Percentiles rank a stretch among this genome's conserved stretches.
phyloP scores from a whole-genome alignment of 2,797 vertebrate species.

The Anguilla pacifica region DNA sequence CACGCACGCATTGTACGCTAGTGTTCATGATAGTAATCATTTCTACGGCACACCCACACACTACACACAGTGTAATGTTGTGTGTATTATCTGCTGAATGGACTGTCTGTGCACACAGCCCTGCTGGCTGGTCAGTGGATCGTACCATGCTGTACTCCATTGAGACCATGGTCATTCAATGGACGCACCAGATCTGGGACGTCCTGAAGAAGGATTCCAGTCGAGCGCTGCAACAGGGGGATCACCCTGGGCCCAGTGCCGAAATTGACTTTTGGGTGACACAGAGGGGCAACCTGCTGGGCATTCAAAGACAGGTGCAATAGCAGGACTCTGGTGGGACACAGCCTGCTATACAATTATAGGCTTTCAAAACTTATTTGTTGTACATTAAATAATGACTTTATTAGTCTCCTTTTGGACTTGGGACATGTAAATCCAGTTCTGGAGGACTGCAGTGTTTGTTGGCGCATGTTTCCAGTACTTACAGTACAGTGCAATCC shows the following conservation, averaged over 20 bases:
- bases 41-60: too few species aligned
- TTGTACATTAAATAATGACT: neutral
- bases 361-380: neutral
- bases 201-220: conserved; percentile 73
- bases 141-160: conserved; percentile 69
- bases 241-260: conserved; percentile 66
- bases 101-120: conserved; percentile 52
- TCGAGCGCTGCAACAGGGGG: conserved; percentile 57
- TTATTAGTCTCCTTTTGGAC: too few species aligned
- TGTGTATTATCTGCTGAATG: conserved; percentile 12
- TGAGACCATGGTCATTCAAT: conserved; percentile 72
- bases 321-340: neutral
- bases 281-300: conserved; percentile 71
- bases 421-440: too few species aligned
- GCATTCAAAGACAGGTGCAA: conserved; percentile 73
- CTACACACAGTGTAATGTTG: neutral
- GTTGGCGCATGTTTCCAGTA: too few species aligned
- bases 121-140: conserved; percentile 62
- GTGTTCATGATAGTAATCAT: too few species aligned
- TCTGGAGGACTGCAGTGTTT: too few species aligned
- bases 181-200: conserved; percentile 68
- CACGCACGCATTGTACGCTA: too few species aligned
- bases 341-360: neutral
- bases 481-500: too few species aligned
- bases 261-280: conserved; percentile 80